Evolutionary conservation across 2,888 invertebrate genomes (phyloP).

Genomic region (Vanessa cardui): DNA sequence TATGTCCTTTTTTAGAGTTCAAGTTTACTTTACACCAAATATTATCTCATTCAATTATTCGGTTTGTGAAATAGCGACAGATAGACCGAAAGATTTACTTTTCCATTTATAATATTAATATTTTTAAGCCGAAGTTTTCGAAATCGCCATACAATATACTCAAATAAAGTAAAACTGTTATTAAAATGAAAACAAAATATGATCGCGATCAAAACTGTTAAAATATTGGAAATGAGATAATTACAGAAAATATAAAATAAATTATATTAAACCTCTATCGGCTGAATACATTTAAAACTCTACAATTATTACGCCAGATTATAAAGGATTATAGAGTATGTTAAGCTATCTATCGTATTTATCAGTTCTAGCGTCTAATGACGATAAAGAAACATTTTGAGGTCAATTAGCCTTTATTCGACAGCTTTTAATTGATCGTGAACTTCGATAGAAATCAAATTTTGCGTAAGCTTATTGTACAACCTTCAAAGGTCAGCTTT

Average conservation of each 20-base stretch:
- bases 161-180: no score
- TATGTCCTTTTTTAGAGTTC: no score
- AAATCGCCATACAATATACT: no score
- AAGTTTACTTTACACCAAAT: no score
- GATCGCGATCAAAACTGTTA: no score
- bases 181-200: no score
- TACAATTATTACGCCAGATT: background rate
- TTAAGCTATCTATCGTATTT: background rate
- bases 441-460: conserved; percentile 4
- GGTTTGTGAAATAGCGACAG: no score
- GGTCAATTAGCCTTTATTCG: conserved; percentile 11
- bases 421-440: background rate
- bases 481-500: background rate
- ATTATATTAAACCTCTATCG: background rate
- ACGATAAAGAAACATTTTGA: background rate
- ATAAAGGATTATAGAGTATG: background rate
- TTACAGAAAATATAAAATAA: background rate
- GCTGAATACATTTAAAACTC: background rate
- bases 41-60: no score
- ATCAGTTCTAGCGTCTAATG: background rate
- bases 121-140: no score
- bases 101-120: no score
- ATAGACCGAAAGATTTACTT: no score
- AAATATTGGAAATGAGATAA: no score
- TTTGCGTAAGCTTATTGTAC: background rate